Percentiles rank a stretch among this genome's conserved stretches.
phyloP scores from a whole-genome alignment of 2,888 invertebrate genomes.

The Drosophila picticornis region DNA sequence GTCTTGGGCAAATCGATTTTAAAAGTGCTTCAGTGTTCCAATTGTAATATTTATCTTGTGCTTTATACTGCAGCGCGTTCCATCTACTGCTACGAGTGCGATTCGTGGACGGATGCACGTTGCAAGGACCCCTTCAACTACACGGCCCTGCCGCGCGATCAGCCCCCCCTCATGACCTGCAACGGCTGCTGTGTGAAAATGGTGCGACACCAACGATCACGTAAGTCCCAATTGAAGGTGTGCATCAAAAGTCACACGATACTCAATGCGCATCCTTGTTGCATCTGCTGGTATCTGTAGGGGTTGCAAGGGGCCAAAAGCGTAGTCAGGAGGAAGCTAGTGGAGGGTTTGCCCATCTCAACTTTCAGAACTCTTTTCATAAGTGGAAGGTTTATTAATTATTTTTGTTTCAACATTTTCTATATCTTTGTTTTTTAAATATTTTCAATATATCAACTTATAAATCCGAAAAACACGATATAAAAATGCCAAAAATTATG shows the following conservation, averaged over 20 bases:
- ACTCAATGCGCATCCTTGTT: neutral
- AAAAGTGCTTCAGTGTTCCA: neutral
- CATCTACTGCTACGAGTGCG: conserved; percentile 97
- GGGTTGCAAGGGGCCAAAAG: neutral
- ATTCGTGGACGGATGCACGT: conserved; percentile 95
- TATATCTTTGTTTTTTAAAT: too few species aligned
- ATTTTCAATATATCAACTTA: too few species aligned
- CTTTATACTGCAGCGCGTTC: conserved; percentile 89
- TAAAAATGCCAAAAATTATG: too few species aligned
- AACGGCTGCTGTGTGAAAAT: conserved; percentile 98
- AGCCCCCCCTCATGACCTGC: conserved; percentile 94
- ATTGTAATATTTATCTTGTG: conserved; percentile 40
- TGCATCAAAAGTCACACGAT: neutral
- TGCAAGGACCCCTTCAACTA: conserved; percentile 98
- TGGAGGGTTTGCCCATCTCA: neutral
- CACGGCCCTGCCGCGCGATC: conserved; percentile 93
- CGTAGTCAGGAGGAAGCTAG: neutral
- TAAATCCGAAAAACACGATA: too few species aligned
- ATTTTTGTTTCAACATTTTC: too few species aligned
- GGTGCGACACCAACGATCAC: conserved; percentile 95
- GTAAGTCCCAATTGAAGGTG: conserved; percentile 87
- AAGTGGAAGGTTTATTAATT: neutral
- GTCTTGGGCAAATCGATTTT: conserved; percentile 14
- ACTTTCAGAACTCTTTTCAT: neutral
- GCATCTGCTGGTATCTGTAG: neutral